Percentiles rank a stretch among this genome's conserved stretches.
phyloP scores from a whole-genome alignment of 2,888 invertebrate species.

The Poecilus cupreus region DNA sequence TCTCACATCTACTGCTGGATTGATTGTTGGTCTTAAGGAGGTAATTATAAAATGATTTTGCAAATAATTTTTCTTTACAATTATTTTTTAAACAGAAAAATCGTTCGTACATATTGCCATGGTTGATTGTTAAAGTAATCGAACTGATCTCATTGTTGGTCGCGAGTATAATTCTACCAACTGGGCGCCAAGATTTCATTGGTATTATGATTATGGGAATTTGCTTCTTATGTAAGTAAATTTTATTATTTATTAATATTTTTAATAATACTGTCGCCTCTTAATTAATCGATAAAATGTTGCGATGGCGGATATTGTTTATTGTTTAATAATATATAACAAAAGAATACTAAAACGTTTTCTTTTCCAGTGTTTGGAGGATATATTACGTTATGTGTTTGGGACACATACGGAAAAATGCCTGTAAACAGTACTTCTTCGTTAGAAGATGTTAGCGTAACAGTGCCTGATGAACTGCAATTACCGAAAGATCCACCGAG shows the following conservation, averaged over 20 bases:
- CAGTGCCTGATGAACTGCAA: neutral
- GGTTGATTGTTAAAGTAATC: neutral
- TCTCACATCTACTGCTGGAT: neutral
- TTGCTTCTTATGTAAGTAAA: constrained; percentile 18
- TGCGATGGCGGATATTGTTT: no score
- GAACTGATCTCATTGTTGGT: neutral
- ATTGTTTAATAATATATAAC: no score
- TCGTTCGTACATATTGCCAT: neutral
- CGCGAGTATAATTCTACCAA: neutral
- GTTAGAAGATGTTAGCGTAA: neutral
- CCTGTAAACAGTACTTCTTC: neutral
- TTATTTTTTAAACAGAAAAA: constrained; percentile 4
- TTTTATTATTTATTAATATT: neutral
- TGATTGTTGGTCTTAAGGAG: neutral
- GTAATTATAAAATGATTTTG: neutral
- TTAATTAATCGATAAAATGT: no score
- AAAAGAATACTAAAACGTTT: neutral
- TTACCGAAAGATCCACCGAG: constrained; percentile 33
- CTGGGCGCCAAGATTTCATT: neutral
- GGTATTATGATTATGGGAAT: neutral
- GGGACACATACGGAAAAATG: constrained; percentile 31
- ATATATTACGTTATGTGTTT: neutral
- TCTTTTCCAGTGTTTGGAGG: neutral
- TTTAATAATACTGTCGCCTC: no score
- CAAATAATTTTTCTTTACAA: neutral